phyloP scores from a whole-genome alignment of 1,140 invertebrate species.

The Lordiphosa collinella region DNA sequence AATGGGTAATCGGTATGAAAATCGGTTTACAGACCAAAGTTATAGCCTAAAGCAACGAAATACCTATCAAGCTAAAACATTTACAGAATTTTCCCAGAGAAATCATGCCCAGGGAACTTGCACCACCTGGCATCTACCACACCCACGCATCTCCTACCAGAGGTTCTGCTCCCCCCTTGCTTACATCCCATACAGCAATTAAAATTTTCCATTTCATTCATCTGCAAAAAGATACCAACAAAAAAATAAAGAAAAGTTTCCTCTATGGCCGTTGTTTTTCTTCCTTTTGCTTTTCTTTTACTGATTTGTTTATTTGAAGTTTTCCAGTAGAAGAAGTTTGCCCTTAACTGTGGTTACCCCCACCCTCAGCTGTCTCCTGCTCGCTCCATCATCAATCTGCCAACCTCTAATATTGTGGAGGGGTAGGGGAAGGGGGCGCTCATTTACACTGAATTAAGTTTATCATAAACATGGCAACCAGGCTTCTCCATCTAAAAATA shows the following conservation, averaged over 20 bases:
- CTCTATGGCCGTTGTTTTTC: constrained; percentile 26
- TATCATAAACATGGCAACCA: constrained; percentile 65
- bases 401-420: constrained; percentile 26
- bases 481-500: constrained; percentile 39
- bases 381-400: constrained; percentile 13
- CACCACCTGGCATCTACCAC: no score
- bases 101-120: no score
- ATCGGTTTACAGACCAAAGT: no score
- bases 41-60: no score
- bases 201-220: constrained; percentile 79
- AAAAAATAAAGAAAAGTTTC: constrained; percentile 45
- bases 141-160: no score
- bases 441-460: constrained; percentile 77
- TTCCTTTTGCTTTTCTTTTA: constrained; percentile 47
- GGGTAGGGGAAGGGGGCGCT: constrained; percentile 15
- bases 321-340: constrained; percentile 27
- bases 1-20: no score
- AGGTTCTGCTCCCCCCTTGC: no score
- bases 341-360: constrained; percentile 24
- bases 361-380: neutral
- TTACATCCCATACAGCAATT: constrained; percentile 49
- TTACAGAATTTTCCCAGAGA: no score
- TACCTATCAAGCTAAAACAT: no score
- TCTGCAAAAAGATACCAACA: constrained; percentile 49
- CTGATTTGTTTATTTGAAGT: constrained; percentile 73